Evolutionary conservation across 2,888 invertebrate species (phyloP).

Genomic region (Phaedon cochleariae): DNA sequence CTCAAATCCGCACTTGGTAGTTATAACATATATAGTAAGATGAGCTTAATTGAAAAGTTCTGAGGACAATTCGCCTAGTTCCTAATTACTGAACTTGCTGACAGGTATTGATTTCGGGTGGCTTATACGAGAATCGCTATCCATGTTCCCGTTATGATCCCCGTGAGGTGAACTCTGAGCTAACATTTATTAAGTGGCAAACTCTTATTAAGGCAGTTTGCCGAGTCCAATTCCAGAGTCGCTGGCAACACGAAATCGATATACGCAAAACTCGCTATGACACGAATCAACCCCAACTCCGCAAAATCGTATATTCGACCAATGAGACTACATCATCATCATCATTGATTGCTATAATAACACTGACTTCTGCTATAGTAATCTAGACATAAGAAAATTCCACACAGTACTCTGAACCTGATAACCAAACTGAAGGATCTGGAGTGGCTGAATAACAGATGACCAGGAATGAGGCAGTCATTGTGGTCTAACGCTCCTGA

Average conservation of each 20-base stretch:
- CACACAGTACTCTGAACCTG: too few relatives aligned
- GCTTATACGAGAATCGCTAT: not conserved
- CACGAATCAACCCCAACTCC: not conserved
- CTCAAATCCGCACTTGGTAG: too few relatives aligned
- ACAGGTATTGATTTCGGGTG: not conserved
- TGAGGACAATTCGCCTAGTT: not conserved
- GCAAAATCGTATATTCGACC: not conserved
- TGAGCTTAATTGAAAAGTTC: not conserved
- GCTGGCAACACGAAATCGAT: not conserved
- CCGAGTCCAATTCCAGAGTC: not conserved
- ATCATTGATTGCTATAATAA: too few relatives aligned
- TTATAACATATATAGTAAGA: too few relatives aligned
- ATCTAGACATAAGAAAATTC: too few relatives aligned
- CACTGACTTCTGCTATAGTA: too few relatives aligned
- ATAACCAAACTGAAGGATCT: too few relatives aligned
- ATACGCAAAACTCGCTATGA: not conserved
- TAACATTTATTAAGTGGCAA: slow-evolving; percentile 23
- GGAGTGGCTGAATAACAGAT: too few relatives aligned
- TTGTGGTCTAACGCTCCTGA: too few relatives aligned
- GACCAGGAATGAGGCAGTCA: too few relatives aligned
- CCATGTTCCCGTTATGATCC: slow-evolving; percentile 12
- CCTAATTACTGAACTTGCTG: not conserved
- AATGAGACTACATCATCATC: too few relatives aligned
- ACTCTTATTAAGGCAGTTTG: slow-evolving; percentile 20
- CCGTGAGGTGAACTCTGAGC: slow-evolving; percentile 8